Percentiles rank a stretch among this genome's conserved stretches.
phyloP scores from a whole-genome alignment of 2,888 invertebrate species.

The Candidula unifasciata region DNA sequence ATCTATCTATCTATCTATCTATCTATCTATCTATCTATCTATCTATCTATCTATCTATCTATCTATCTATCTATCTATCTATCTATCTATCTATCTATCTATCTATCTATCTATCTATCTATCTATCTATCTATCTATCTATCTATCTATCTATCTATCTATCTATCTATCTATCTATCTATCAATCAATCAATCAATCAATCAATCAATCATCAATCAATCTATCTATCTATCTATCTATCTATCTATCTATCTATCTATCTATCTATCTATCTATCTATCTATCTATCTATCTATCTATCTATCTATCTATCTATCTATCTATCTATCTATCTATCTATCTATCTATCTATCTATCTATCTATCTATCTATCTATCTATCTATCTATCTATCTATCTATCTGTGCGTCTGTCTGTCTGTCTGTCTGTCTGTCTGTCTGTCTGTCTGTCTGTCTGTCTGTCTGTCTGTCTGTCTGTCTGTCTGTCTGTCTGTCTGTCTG shows the following conservation, averaged over 20 bases:
- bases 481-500: not conserved
- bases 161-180: no score
- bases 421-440: no score
- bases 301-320: slow-evolving; percentile 4
- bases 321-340: slow-evolving; percentile 1
- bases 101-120: no score
- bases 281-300: slow-evolving; percentile 8
- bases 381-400: slow-evolving; percentile 1
- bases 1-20: no score
- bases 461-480: slow-evolving; percentile 9
- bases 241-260: not conserved
- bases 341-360: not conserved
- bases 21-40: no score
- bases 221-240: not conserved
- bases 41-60: no score
- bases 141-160: no score
- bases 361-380: not conserved
- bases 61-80: no score
- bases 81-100: no score
- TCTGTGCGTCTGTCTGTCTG: no score
- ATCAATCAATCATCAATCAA: not conserved
- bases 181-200: no score
- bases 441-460: not conserved
- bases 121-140: no score
- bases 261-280: not conserved